These are phyloP conservation scores for Polypterus bichir DNA, from an alignment of 2,113 vertebrate species.

Conservation along the genomic window DNA sequence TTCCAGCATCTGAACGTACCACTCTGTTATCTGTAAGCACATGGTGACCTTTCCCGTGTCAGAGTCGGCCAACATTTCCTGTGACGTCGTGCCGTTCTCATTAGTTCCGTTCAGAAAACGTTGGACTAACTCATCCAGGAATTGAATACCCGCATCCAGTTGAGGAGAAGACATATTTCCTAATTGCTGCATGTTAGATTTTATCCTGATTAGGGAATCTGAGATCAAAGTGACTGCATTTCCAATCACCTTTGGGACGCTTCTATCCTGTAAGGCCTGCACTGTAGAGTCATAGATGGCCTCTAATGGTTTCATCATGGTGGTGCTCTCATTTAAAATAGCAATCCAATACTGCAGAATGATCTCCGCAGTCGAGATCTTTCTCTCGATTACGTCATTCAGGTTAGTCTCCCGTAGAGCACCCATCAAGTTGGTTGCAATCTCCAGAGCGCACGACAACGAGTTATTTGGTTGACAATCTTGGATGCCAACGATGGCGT, in stretches of 20 bases:
- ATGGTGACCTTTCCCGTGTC: constrained; percentile 18
- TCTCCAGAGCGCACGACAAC: constrained; percentile 27
- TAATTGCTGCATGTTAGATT: constrained; percentile 30
- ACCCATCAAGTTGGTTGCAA: constrained; percentile 23
- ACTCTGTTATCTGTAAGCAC: constrained; percentile 31
- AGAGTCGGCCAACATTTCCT: constrained; percentile 18
- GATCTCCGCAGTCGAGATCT: constrained; percentile 24
- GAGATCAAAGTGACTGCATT: neutral
- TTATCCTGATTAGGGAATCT: constrained; percentile 29
- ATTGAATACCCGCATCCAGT: constrained; percentile 34
- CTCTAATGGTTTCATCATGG: neutral
- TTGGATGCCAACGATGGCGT: constrained; percentile 19
- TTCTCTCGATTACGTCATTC: constrained; percentile 13
- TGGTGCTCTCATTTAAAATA: neutral
- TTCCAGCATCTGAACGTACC: constrained; percentile 43
- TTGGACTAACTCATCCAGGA: constrained; percentile 38
- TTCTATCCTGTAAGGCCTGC: neutral
- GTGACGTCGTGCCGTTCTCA: constrained; percentile 19
- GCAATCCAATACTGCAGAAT: constrained; percentile 26
- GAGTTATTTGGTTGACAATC: constrained; percentile 23
- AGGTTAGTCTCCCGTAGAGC: constrained; percentile 30
- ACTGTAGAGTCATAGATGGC: neutral
- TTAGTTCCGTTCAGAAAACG: constrained; percentile 17
- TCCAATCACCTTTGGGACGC: neutral
- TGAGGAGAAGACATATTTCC: constrained; percentile 25